A percentile compares a stretch with the other conserved stretches of the same genome.
Conservation (phyloP, 2,797 vertebrate genomes). For the Enteromius treurensis region DNA sequence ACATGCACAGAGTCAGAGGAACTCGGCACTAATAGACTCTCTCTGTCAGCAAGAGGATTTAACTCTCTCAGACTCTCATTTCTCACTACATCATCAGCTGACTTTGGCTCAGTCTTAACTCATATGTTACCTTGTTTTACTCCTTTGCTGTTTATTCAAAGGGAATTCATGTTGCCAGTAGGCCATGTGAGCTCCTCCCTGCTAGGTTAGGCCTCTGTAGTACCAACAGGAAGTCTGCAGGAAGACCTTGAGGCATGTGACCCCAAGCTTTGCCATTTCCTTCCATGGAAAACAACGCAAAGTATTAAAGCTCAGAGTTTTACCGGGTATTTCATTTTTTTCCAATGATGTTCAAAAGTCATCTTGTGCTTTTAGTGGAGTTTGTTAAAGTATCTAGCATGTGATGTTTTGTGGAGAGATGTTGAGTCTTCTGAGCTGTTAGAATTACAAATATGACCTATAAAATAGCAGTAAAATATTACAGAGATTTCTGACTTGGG, state of each 20-base stretch:
- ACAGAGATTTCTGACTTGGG: background rate
- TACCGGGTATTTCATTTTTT: background rate
- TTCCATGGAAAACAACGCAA: slow-evolving; percentile 44
- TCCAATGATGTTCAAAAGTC: background rate
- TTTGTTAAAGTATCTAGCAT: background rate
- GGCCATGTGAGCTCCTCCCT: slow-evolving; percentile 2
- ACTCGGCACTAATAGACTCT: slow-evolving; percentile 46
- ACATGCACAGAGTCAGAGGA: slow-evolving; percentile 52
- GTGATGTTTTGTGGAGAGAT: background rate
- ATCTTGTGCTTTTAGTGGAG: background rate
- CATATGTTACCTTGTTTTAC: background rate
- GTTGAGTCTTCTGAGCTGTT: background rate
- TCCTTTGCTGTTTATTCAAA: background rate
- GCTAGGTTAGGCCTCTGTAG: slow-evolving; percentile 11
- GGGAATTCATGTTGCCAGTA: background rate
- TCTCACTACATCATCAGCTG: slow-evolving; percentile 7
- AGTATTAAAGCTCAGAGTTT: slow-evolving; percentile 5
- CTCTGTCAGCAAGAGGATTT: slow-evolving; percentile 33
- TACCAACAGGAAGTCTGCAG: slow-evolving; percentile 46
- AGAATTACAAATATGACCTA: background rate
- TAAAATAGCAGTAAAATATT: background rate
- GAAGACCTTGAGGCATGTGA: slow-evolving; percentile 26
- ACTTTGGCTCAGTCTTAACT: slow-evolving; percentile 14
- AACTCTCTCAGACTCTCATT: slow-evolving; percentile 7
- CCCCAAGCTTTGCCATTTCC: slow-evolving; percentile 46